A percentile compares a stretch with the other conserved stretches of the same genome.
Evolutionary conservation across 2,113 vertebrate species (phyloP).

Genomic region (Balaeniceps rex): DNA sequence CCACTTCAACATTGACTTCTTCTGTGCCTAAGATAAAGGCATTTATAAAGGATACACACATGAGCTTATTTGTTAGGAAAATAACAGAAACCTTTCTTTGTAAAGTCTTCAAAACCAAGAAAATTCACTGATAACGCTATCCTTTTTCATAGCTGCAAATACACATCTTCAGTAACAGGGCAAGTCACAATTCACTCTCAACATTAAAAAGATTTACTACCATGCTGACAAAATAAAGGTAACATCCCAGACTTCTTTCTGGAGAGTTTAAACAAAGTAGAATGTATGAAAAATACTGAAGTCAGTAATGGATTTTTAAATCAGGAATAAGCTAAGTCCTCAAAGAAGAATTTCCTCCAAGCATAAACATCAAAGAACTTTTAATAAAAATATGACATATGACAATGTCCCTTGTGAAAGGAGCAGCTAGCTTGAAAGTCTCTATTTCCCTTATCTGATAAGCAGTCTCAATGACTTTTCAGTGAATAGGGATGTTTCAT

Average conservation of each 20-base stretch:
- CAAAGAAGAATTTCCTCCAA: not conserved
- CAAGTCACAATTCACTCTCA: not conserved
- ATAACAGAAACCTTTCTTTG: not conserved
- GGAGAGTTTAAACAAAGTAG: not conserved
- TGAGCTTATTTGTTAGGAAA: not conserved
- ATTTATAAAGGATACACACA: not conserved
- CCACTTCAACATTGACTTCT: not conserved
- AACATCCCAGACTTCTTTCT: not conserved
- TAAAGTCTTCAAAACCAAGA: not conserved
- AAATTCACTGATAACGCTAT: not conserved
- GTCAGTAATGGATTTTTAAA: not conserved
- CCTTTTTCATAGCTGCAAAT: not conserved
- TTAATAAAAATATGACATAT: slow-evolving; percentile 10
- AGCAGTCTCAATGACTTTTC: not conserved
- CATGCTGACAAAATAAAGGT: not conserved
- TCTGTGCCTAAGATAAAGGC: not conserved
- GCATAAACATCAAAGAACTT: slow-evolving; percentile 20
- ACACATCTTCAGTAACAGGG: not conserved
- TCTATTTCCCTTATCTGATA: slow-evolving; percentile 4
- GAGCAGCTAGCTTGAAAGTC: not conserved
- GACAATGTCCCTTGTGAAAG: not conserved
- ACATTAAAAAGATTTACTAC: not conserved
- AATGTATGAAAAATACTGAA: not conserved
- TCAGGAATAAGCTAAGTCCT: not conserved
- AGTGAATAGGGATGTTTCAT: not conserved